Evolutionary conservation across 1,140 invertebrate genomes (phyloP).

Genomic region (Tyrophagus putrescentiae): DNA sequence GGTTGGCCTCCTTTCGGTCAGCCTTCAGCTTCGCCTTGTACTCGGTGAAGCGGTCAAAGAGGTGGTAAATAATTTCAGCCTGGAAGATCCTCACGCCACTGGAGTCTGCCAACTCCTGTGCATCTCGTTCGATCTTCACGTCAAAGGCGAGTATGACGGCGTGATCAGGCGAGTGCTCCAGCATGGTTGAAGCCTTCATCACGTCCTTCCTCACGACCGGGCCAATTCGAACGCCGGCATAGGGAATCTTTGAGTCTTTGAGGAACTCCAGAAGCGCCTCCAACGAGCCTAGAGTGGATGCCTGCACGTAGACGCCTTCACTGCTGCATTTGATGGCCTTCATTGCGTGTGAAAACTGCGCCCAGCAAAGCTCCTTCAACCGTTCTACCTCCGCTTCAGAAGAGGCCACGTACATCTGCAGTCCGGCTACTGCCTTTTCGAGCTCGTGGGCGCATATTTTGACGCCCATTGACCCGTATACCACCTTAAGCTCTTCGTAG

Average conservation of each 20-base stretch:
- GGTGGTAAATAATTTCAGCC: constrained; percentile 98
- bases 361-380: constrained; percentile 40
- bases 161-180: constrained; percentile 92
- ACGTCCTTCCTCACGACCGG: constrained; percentile 98
- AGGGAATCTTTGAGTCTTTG: constrained; percentile 86
- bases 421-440: constrained; percentile 87
- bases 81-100: constrained; percentile 92
- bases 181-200: constrained; percentile 97
- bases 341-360: constrained; percentile 49
- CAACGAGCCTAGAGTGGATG: constrained; percentile 90
- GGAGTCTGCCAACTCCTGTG: constrained; percentile 87
- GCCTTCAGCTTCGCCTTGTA: constrained; percentile 84
- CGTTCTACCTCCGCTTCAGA: constrained; percentile 86
- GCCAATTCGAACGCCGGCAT: constrained; percentile 94
- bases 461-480: constrained; percentile 89
- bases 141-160: constrained; percentile 98
- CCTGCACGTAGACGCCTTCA: constrained; percentile 93
- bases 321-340: constrained; percentile 77
- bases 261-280: constrained; percentile 95
- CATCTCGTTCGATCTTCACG: constrained; percentile 93
- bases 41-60: constrained; percentile 92
- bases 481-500: constrained; percentile 87
- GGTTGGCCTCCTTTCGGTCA: constrained; percentile 83
- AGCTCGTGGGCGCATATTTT: constrained; percentile 96
- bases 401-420: constrained; percentile 64